A percentile compares a stretch with the other conserved stretches of the same genome.
Conservation (phyloP, 1,140 invertebrate species). For the Acromyrmex echinatior region DNA sequence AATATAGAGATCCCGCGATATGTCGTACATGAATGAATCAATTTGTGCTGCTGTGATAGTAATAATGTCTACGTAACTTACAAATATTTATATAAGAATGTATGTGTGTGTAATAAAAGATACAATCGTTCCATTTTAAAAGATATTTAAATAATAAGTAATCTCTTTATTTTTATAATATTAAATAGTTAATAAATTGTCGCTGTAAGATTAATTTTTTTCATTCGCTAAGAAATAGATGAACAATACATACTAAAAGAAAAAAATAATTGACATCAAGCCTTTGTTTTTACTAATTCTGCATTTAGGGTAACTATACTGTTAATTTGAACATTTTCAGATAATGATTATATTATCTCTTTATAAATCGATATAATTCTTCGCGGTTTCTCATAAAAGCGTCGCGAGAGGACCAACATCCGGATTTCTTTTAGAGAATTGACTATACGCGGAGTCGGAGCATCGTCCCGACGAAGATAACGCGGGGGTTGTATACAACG, state of each 20-base stretch:
- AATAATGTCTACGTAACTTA: neutral
- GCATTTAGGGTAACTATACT: too few species aligned
- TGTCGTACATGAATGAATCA: neutral
- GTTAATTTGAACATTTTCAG: neutral
- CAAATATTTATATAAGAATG: neutral
- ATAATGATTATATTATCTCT: neutral
- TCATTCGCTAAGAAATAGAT: neutral
- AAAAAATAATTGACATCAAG: neutral
- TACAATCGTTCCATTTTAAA: neutral
- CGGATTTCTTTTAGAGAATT: slow-evolving; percentile 62
- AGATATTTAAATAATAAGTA: neutral
- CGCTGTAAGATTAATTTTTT: neutral
- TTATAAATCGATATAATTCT: too few species aligned
- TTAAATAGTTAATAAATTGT: neutral
- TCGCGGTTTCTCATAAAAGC: slow-evolving; percentile 16
- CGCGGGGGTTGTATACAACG: slow-evolving; percentile 69
- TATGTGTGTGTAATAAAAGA: neutral
- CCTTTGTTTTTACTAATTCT: neutral
- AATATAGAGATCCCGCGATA: slow-evolving; percentile 72
- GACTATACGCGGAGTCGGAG: slow-evolving; percentile 21
- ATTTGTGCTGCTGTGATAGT: slow-evolving; percentile 7
- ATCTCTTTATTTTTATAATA: neutral
- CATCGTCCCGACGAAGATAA: slow-evolving; percentile 69
- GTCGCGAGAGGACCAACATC: slow-evolving; percentile 49
- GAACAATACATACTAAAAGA: neutral